Evolutionary conservation across 2,888 invertebrate genomes (phyloP).

Genomic region (Altica lythri): DNA sequence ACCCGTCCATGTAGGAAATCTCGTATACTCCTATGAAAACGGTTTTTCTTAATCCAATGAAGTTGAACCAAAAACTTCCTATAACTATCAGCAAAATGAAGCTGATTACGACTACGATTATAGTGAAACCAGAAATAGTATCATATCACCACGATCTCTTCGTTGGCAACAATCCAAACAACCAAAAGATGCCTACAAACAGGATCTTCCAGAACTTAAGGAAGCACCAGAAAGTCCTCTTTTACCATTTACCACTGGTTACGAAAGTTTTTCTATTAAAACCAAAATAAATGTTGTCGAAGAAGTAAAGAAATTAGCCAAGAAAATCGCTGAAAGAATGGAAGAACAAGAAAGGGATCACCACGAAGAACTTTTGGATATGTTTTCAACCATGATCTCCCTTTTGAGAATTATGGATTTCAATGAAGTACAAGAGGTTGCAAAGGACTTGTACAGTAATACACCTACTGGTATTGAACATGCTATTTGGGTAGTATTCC

Average conservation of each 20-base stretch:
- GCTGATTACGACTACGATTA: neutral
- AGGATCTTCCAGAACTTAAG: constrained; percentile 45
- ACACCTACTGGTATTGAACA: constrained; percentile 48
- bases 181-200: constrained; percentile 42
- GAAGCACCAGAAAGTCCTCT: constrained; percentile 59
- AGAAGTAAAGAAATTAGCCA: constrained; percentile 54
- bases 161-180: neutral
- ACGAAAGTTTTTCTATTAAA: constrained; percentile 57
- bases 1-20: constrained; percentile 58
- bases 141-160: constrained; percentile 23
- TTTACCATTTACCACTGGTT: constrained; percentile 59
- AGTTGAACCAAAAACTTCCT: constrained; percentile 29
- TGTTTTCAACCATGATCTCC: constrained; percentile 65
- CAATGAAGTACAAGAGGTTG: constrained; percentile 64
- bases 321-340: constrained; percentile 65
- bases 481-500: constrained; percentile 66
- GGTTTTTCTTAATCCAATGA: constrained; percentile 49
- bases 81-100: constrained; percentile 1
- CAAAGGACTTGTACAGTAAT: constrained; percentile 60
- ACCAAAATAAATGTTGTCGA: constrained; percentile 42
- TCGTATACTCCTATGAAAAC: constrained; percentile 62
- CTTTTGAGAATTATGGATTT: constrained; percentile 66
- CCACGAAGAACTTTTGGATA: constrained; percentile 64
- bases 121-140: neutral
- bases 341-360: constrained; percentile 64